These are phyloP conservation scores for Mionectes macconnelli DNA, from an alignment of 2,113 vertebrate species.

Conservation along the genomic window DNA sequence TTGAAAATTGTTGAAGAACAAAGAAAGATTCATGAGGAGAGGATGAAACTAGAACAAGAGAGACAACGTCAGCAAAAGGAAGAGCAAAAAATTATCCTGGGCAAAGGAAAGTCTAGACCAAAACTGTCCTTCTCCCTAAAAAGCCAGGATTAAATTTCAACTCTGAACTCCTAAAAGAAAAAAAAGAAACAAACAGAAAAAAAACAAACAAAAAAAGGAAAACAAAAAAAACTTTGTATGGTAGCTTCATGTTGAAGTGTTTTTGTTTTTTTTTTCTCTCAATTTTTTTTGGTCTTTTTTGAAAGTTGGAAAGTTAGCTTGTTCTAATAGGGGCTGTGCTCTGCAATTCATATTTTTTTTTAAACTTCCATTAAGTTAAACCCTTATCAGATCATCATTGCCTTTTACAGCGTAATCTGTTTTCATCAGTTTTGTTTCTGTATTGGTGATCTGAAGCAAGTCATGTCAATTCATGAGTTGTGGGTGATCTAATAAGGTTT, in stretches of 20 bases:
- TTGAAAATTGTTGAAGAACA: conserved; percentile 99
- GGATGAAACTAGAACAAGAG: conserved; percentile 99
- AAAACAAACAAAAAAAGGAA: conserved; percentile 29
- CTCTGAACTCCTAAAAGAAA: conserved; percentile 78
- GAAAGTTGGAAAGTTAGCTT: conserved; percentile 81
- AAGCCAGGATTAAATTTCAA: conserved; percentile 87
- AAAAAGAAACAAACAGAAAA: conserved; percentile 28
- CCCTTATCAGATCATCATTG: conserved; percentile 76
- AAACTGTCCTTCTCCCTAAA: conserved; percentile 98
- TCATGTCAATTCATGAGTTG: conserved; percentile 57
- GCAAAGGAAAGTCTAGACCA: conserved; percentile 98
- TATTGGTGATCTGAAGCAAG: conserved; percentile 62
- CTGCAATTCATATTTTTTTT: conserved; percentile 72
- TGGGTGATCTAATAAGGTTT: conserved; percentile 80
- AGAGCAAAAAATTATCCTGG: conserved; percentile 99
- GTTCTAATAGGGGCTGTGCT: conserved; percentile 87
- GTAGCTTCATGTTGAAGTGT: conserved; percentile 97
- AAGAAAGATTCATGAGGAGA: conserved; percentile 99
- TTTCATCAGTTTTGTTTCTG: conserved; percentile 61
- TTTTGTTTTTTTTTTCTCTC: neutral
- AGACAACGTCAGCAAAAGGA: conserved; percentile 98
- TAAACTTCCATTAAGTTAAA: conserved; percentile 70
- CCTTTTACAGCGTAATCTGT: conserved; percentile 62
- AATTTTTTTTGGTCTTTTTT: conserved; percentile 47
- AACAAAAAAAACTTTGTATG: conserved; percentile 77